Conservation (phyloP, 1,140 invertebrate genomes). For the Drosophila sucinea region DNA sequence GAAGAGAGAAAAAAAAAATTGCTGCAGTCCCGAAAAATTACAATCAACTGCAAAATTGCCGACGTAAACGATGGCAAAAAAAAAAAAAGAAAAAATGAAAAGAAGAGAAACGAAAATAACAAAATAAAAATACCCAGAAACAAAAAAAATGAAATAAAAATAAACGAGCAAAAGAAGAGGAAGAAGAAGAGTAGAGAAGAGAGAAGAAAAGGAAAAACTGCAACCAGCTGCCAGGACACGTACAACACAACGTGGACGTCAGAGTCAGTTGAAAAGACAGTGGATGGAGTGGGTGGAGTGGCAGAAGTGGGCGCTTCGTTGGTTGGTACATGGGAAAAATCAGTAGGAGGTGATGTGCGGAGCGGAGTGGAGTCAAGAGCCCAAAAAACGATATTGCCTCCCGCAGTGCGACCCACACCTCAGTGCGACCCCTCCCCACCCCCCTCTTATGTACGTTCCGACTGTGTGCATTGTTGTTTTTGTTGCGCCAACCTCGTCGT, state of each 20-base stretch:
- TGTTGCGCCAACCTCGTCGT: constrained; percentile 61
- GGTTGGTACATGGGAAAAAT: neutral
- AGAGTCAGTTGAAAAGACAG: constrained; percentile 27
- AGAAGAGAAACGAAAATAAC: constrained; percentile 37
- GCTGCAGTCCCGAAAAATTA: constrained; percentile 79
- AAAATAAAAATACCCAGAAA: constrained; percentile 4
- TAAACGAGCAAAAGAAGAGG: constrained; percentile 24
- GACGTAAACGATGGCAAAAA: constrained; percentile 76
- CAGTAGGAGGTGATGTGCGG: constrained; percentile 30
- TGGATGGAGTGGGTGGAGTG: neutral
- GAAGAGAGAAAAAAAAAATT: constrained; percentile 48
- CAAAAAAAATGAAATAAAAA: neutral
- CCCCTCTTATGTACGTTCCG: constrained; percentile 19
- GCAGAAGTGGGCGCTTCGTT: no score
- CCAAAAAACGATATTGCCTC: constrained; percentile 50
- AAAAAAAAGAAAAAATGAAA: constrained; percentile 36
- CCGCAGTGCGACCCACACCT: neutral
- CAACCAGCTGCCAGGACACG: constrained; percentile 76
- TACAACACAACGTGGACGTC: constrained; percentile 62
- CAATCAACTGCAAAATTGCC: constrained; percentile 82
- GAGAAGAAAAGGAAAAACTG: constrained; percentile 45
- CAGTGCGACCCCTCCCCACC: neutral
- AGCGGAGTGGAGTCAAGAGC: constrained; percentile 55
- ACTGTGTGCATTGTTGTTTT: constrained; percentile 46
- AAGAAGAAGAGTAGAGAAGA: constrained; percentile 2